phyloP scores from a whole-genome alignment of 2,888 invertebrate species.

The Elmis aenea region DNA sequence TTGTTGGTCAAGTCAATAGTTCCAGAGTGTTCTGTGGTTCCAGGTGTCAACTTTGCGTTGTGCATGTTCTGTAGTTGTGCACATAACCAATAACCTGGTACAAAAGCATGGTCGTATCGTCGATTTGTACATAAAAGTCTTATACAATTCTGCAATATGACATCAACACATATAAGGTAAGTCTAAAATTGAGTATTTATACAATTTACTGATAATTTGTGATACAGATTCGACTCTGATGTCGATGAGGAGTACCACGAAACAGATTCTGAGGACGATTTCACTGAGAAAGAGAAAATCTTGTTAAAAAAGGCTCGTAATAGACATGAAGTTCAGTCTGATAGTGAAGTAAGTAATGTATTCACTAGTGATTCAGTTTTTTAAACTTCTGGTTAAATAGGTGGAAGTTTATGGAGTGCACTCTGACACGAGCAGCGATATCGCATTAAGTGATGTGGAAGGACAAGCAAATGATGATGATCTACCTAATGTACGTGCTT shows the following conservation, averaged over 20 bases:
- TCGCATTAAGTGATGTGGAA: slow-evolving; percentile 72
- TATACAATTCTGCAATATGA: too few species aligned
- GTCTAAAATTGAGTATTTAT: not conserved
- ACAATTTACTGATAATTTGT: slow-evolving; percentile 5
- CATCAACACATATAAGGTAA: slow-evolving; percentile 12
- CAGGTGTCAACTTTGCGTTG: too few species aligned
- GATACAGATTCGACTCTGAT: too few species aligned
- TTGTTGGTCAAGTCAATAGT: too few species aligned
- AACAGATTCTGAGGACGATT: slow-evolving; percentile 70
- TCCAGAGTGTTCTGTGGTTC: too few species aligned
- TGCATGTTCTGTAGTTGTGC: too few species aligned
- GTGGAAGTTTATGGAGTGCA: slow-evolving; percentile 31
- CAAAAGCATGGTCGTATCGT: too few species aligned
- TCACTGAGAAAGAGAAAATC: slow-evolving; percentile 59
- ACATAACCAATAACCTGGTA: too few species aligned
- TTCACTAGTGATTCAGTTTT: slow-evolving; percentile 2
- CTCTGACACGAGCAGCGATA: slow-evolving; percentile 35
- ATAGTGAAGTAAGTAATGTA: slow-evolving; percentile 44
- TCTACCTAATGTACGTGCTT: slow-evolving; percentile 76
- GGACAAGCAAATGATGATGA: slow-evolving; percentile 64
- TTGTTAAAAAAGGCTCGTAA: slow-evolving; percentile 58
- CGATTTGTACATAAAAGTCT: too few species aligned
- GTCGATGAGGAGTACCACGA: slow-evolving; percentile 55
- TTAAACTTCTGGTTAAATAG: slow-evolving; percentile 24
- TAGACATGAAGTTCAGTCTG: slow-evolving; percentile 50